A percentile compares a stretch with the other conserved stretches of the same genome.
Evolutionary conservation across 1,140 invertebrate genomes (phyloP).

Genomic region (Pogonus chalceus): DNA sequence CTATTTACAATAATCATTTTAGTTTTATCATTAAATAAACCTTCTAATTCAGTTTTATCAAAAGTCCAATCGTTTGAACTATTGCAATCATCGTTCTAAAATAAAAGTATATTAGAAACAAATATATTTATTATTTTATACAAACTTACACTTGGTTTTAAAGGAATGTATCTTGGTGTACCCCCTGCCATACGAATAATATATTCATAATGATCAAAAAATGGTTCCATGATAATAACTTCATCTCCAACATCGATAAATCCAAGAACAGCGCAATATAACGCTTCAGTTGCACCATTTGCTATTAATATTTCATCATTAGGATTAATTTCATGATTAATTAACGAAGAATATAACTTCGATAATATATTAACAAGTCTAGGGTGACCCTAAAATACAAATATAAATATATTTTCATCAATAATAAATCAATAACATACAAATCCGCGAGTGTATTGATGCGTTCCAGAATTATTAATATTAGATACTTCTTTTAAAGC

Average conservation of each 20-base stretch:
- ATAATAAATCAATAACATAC: background rate
- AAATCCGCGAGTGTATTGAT: constrained; percentile 81
- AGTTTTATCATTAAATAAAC: constrained; percentile 77
- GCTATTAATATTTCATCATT: constrained; percentile 69
- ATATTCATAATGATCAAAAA: constrained; percentile 93
- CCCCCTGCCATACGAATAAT: constrained; percentile 84
- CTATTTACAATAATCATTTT: constrained; percentile 93
- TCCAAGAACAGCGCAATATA: constrained; percentile 72
- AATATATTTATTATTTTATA: background rate
- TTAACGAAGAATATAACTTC: constrained; percentile 69
- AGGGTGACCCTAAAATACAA: constrained; percentile 68
- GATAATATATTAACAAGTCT: constrained; percentile 71
- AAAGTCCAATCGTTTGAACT: constrained; percentile 79
- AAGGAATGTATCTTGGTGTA: constrained; percentile 74
- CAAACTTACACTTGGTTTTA: constrained; percentile 46
- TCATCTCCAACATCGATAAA: constrained; percentile 78
- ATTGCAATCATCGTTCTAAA: background rate
- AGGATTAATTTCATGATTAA: constrained; percentile 48
- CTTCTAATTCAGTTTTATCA: constrained; percentile 70
- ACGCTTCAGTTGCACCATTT: constrained; percentile 79
- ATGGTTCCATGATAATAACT: constrained; percentile 96
- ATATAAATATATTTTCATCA: background rate
- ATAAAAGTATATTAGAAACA: background rate
- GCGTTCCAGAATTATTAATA: constrained; percentile 60
- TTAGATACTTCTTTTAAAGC: constrained; percentile 55